These are phyloP conservation scores for Drosophila pseudotalamancana DNA, from an alignment of 2,888 invertebrate genomes.

Conservation along the genomic window DNA sequence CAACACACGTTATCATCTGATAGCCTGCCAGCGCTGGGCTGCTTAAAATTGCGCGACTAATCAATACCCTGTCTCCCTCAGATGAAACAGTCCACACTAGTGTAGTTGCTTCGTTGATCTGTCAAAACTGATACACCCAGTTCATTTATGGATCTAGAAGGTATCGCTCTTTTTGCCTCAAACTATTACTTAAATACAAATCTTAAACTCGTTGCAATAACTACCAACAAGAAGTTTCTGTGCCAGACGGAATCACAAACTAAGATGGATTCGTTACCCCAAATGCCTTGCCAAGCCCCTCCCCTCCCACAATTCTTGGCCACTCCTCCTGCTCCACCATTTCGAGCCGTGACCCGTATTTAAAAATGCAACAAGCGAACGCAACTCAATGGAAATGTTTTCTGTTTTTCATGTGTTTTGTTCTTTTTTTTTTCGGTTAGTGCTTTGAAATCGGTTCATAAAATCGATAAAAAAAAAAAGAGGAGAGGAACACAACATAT, in stretches of 20 bases:
- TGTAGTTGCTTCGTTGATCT: no score
- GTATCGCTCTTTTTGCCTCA: neutral
- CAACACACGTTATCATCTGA: no score
- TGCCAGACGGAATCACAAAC: conserved; percentile 46
- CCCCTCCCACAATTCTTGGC: neutral
- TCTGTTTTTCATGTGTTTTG: no score
- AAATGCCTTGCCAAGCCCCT: neutral
- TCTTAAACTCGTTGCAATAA: conserved; percentile 22
- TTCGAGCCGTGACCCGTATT: conserved; percentile 30
- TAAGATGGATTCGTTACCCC: conserved; percentile 42
- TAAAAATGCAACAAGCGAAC: conserved; percentile 73
- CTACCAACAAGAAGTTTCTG: conserved; percentile 30
- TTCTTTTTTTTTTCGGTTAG: no score
- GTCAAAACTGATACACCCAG: no score
- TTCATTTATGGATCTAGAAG: neutral
- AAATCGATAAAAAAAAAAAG: conserved; percentile 54
- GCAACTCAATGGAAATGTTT: conserved; percentile 36
- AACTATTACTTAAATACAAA: conserved; percentile 11
- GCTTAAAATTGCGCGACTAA: no score
- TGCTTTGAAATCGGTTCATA: conserved; percentile 31
- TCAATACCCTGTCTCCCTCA: no score
- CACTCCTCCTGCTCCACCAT: neutral
- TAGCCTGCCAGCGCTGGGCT: no score
- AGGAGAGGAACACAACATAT: conserved; percentile 17
- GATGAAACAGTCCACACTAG: no score